Conservation (phyloP, 2,888 invertebrate species). For the Hydroisotoma schaefferi region DNA sequence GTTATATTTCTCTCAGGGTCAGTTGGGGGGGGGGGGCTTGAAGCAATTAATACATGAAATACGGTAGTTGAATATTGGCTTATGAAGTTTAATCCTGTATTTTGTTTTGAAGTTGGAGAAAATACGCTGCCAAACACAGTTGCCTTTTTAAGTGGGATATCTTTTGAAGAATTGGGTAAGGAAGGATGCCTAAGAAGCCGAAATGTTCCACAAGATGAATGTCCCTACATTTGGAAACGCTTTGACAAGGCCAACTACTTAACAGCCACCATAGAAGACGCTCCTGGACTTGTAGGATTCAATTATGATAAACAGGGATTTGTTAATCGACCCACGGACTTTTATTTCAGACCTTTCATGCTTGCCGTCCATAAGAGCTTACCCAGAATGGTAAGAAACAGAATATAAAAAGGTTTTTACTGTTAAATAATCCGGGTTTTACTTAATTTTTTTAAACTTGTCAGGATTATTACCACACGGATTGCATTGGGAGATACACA, state of each 20-base stretch:
- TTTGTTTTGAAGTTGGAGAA: slow-evolving; percentile 20
- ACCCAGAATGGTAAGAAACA: slow-evolving; percentile 1
- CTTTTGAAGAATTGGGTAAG: background rate
- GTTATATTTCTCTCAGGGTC: too few relatives aligned
- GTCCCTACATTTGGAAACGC: slow-evolving; percentile 31
- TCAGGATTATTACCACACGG: slow-evolving; percentile 16
- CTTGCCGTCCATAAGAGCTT: slow-evolving; percentile 6
- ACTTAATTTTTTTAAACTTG: background rate
- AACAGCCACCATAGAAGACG: slow-evolving; percentile 27
- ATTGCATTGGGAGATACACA: slow-evolving; percentile 20
- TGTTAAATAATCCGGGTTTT: background rate
- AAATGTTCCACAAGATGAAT: slow-evolving; percentile 16
- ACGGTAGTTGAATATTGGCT: background rate
- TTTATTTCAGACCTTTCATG: slow-evolving; percentile 25
- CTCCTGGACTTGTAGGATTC: slow-evolving; percentile 20
- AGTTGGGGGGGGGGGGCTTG: too few relatives aligned
- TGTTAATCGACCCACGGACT: slow-evolving; percentile 24
- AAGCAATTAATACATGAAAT: background rate
- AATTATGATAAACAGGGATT: slow-evolving; percentile 30
- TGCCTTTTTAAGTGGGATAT: slow-evolving; percentile 19
- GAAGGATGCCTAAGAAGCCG: slow-evolving; percentile 10
- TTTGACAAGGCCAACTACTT: slow-evolving; percentile 21
- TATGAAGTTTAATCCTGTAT: background rate
- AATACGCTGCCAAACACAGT: slow-evolving; percentile 32
- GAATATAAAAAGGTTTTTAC: background rate